Evolutionary conservation across 2,113 vertebrate species (phyloP).

Genomic region (Mobula hypostoma): DNA sequence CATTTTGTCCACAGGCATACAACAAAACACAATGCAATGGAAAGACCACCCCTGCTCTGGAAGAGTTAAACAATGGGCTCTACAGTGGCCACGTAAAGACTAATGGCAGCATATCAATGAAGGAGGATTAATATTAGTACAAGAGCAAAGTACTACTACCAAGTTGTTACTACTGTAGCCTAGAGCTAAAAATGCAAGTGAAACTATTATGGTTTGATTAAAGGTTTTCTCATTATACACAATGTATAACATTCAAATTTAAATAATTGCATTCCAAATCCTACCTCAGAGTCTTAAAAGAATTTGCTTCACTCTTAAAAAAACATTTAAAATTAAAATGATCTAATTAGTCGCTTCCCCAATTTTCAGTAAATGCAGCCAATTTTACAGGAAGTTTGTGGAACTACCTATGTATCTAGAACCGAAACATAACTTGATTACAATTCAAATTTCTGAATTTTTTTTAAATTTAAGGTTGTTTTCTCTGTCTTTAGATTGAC

Average conservation of each 20-base stretch:
- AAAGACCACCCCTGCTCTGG: constrained; percentile 44
- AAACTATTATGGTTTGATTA: not conserved
- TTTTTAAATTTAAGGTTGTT: not conserved
- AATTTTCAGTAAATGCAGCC: not conserved
- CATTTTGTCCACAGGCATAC: constrained; percentile 60
- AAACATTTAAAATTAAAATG: not conserved
- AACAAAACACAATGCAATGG: constrained; percentile 52
- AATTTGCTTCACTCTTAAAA: not conserved
- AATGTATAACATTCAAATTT: not conserved
- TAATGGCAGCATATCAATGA: constrained; percentile 56
- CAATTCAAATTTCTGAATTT: not conserved
- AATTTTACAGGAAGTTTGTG: not conserved
- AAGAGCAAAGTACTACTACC: not conserved
- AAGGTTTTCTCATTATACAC: not conserved
- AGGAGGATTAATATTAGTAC: constrained; percentile 50
- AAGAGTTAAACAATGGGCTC: constrained; percentile 61
- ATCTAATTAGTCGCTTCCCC: not conserved
- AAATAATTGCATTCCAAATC: not conserved
- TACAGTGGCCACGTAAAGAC: constrained; percentile 55
- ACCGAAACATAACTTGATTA: not conserved
- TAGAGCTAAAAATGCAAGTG: no score
- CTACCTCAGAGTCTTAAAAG: not conserved
- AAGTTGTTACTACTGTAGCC: not conserved
- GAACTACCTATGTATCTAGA: not conserved
- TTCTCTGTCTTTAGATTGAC: not conserved